Base-by-base conservation (phyloP, 92 coral and sea anemone genomes). In the Micromussa lordhowensis region DNA sequence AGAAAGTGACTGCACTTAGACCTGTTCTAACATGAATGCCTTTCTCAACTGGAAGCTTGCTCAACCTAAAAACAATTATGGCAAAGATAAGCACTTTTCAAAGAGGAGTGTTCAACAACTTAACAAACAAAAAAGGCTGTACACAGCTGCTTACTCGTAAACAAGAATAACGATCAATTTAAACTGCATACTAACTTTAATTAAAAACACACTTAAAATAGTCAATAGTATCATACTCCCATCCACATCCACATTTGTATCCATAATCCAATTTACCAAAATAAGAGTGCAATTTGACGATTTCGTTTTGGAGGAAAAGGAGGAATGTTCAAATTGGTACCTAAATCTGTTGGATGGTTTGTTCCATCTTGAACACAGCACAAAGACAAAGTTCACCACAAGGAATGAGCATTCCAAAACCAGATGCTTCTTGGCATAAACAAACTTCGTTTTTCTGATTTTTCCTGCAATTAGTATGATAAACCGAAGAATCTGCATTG, bases 11-110 rank as follows among this genome's bases (percentile, higher is more conserved):
- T 87, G 79, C 90, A 85, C 88, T 80, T 69, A 72, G 91, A 95
- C 98, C 98, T 95, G 93, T 71, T 95, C 98, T 95, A 91, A 91
- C 90, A 93, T 85, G 94, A 86, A 82, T 94, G 89, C 87, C 87
- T 80, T 83, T 88, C 89, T 95, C 98, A 95, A 91, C 98, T 95
- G 91, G 92, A 80, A 87, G 96, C 98, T 87, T 90, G 95, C 89
- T 91, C 98, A 87, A 95, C 98, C 98, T 95, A 95, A 54, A 93
- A 92, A 88, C 91, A 90, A 95, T 93, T 82, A 85, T 90, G 88
- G 90, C 91, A 93, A 91, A 91, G 49, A 88, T 88, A 68, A 88
- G 73, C 79, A 88, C 63, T 74, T 77, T 40, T 53, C 59, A 87
- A 75, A 85, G 68, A 61, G 68, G 13, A 61, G 68, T 24, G 68